Evolutionary conservation across 2,113 vertebrate genomes (phyloP), one percentile per base, ranked within the genome.

Genomic region (Stigmatopora nigra): DNA sequence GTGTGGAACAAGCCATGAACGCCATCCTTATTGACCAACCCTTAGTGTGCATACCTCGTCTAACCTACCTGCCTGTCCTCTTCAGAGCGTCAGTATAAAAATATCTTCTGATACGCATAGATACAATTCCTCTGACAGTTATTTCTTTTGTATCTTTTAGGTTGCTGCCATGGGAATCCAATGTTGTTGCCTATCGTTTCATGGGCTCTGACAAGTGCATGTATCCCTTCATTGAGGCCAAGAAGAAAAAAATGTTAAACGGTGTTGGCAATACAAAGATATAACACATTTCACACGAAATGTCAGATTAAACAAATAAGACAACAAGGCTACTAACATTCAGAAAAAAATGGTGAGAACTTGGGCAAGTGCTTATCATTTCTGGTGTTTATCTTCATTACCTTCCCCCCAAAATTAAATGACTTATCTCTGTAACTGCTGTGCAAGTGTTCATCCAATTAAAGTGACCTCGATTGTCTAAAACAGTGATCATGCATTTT

Each of bases 191-290:
- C 0, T 85, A 87, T 65, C 67, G 74, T 47, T 90, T 87, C 77
- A 76, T 86, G 74, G 86, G 84, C 2, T 85, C 84, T 1, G 84
- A 87, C 73, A 88, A 84, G 70, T 87, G 86, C 80, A 87, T 87
- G 84, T 76, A 82, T 64, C 77, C 84, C 16, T 90, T 90, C 66
- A 82, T 86, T 9, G 73, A 88, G 1, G 44, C 56, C 20, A 79
- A 14, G 61, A 83, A 63, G 69, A 80, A 81, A 19, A 77, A 67
- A 45, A 25, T 3, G 9, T 47, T 51, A n/a, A 79, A 74, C 36
- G 46, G 22, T 14, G 19, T 25, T 22, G 11, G 52, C 20, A 60
- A 19, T 10, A 38, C 3, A 41, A 17, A 38, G 14, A 49, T 51
- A 35, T 16, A 47, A 52, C 0, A 41, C 17, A 46, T 57, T 61